Base-by-base conservation (phyloP, 2,113 vertebrate species). In the Elephantulus edwardii region DNA sequence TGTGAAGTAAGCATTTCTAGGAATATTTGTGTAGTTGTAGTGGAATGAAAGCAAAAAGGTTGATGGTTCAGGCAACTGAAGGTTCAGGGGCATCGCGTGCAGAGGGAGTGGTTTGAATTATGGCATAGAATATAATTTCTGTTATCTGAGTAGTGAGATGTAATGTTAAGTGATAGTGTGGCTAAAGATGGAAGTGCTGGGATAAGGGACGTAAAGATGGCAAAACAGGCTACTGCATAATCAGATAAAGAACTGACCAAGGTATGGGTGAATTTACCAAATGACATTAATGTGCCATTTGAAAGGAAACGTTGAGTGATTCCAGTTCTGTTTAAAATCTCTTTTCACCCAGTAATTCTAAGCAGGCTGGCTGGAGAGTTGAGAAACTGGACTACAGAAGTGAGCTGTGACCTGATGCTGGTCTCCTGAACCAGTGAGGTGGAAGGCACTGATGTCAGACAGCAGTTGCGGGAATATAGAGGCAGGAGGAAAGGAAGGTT, bases 341-440 rank as follows among this genome's bases (percentile, higher is more conserved):
- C 10, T 62, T 44, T 24, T 14, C 2, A 2, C 4, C 14, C 24
- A 22, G 13, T 26, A 48, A 30, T 22, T 5, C 58, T 48, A 16
- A 4, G 28, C 5, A 7, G 0, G 13, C 6, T 35, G 54, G 24
- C 71, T 38, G 10, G 1, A 72, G 38, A 35, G 13, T 28, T 30
- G 33, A 26, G 68, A 10, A 1, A 11, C 1, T 0, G 10, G 44
- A 3, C 2, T 1, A 1, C 11, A 44, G 74, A 50, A 13, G 11
- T 22, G 3, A 1, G 16, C 66, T 85, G 33, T 44, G 44, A 7
- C 33, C 14, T 20, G 0, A 0, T 22, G 3, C 28, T 33, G 48
- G 22, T 44, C 28, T 68, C 40, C 50, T 26, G 40, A 77, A 16
- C 28, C 35, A 8, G 12, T 8, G 44, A 16, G 33, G 60, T 33